Base-by-base conservation (phyloP, 2,113 vertebrate species). In the Chionis minor region DNA sequence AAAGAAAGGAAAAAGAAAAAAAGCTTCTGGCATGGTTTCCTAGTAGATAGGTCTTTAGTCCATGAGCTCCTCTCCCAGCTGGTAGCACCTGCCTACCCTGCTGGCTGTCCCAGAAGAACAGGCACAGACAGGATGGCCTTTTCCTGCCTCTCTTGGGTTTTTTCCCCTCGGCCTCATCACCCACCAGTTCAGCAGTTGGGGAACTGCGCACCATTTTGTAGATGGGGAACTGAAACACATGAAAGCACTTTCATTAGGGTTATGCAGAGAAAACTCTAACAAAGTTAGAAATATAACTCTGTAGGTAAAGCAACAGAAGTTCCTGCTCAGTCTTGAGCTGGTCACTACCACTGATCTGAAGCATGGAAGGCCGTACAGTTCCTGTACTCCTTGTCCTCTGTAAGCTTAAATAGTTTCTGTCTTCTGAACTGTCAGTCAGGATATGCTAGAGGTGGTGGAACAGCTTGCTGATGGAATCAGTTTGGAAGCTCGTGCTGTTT, bases 361-460 rank as follows among this genome's bases (percentile, higher is more conserved):
- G 28, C 3, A 6, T 1, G 0, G 69, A 91, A 71, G 52, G 21
- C 33, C 0, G 0, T 62, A 9, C 2, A 1, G 33, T 47, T 91
- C 42, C 75, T 84, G 35, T 42, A 8, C 44, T 40, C 16, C 12
- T 87, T 79, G 18, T 78, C 21, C 45, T 80, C 26, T 88, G 19
- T 69, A 47, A 72, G 23, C 17, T 75, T 87, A 35, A 74, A 27
- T 47, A 74, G 20, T 58, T 86, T 42, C 22, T 44, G 14, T 74
- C 24, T 80, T 80, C 51, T 67, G 55, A 62, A 38, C 38, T 45
- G 58, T 65, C 58, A 19, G 38, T 59, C 58, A 35, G 49, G 14
- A 16, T 52, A 6, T 0, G 0, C 66, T 63, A 47, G 78, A 81
- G n/a, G 9, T 38, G n/a, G 42, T 90, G 42, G 51, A 78, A 58